Base-by-base conservation (phyloP, 2,113 vertebrate species). In the Tor tambroides region DNA sequence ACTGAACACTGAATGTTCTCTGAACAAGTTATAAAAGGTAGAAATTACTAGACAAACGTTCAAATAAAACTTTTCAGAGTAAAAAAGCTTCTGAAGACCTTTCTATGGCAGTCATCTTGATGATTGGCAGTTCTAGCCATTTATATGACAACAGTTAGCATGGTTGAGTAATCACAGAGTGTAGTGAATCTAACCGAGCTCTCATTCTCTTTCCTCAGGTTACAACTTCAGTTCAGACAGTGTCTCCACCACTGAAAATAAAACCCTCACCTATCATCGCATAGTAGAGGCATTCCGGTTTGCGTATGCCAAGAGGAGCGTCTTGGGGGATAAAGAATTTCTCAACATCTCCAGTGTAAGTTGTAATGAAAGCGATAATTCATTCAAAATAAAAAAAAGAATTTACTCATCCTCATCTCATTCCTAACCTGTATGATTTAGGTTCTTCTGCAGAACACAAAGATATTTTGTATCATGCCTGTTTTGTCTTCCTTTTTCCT, bases 211-310 rank as follows among this genome's bases (percentile, higher is more conserved):
- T 85, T 88, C 87, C 83, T 83, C 94, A 99, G 98, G 97, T 32
- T 99, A 97, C 90, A 94, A 95, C 89, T 95, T 99, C 85, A 95
- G 93, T 21, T 46, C 87, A 30, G 94, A 93, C 1, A 98, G 96
- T 2, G 19, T 97, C 83, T 91, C 83, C 23, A 96, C 90, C 0
- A 4, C 67, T 0, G 93, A 97, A 86, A 89, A 93, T 77, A 96
- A 95, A 92, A 94, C 94, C 41, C 92, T 98, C 28, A 99, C 97
- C 0, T 98, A 97, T 92, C 98, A 99, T 87, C 97, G 97, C 79
- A 96, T 98, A 0, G 87, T 96, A 74, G 98, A 99, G 90, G 96
- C 97, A 3, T 99, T 97, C 91, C 97, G 96, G 17, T 99, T 99
- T 5, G 96, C 97, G 30, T 99, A 97, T 0, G 97, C 97, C 83